These are phyloP conservation scores for Brienomyrus brachyistius DNA, from an alignment of 2,113 vertebrate species.

Conservation along the genomic window DNA sequence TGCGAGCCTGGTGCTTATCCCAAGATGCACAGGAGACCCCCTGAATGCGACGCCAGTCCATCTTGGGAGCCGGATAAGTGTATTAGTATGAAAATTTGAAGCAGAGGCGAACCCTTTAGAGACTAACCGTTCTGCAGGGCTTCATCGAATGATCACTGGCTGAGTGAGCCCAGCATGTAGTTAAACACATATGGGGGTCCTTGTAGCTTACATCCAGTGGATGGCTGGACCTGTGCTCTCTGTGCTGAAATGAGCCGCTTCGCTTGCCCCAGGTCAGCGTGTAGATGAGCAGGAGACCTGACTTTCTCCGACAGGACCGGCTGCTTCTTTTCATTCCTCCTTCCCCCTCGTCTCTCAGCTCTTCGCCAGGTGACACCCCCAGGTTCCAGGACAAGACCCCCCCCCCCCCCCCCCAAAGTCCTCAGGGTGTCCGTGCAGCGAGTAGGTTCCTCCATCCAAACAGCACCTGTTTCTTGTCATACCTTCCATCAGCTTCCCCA, in stretches of 20 bases:
- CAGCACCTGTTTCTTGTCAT: not conserved
- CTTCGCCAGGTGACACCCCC: slow-evolving; percentile 63
- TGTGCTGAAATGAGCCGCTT: slow-evolving; percentile 31
- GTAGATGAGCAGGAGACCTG: slow-evolving; percentile 55
- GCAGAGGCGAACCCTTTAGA: not conserved
- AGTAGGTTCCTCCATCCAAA: not conserved
- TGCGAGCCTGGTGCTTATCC: not conserved
- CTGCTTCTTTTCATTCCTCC: slow-evolving; percentile 71
- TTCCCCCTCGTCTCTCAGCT: slow-evolving; percentile 43
- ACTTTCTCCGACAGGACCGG: slow-evolving; percentile 69
- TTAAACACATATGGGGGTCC: not conserved
- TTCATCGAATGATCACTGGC: not conserved
- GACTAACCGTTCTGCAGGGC: not conserved
- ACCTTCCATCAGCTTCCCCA: not conserved
- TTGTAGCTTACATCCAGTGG: not conserved
- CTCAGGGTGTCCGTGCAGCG: slow-evolving; percentile 17
- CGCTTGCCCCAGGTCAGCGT: slow-evolving; percentile 55
- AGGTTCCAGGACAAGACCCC: slow-evolving; percentile 55
- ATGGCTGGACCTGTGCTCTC: slow-evolving; percentile 28
- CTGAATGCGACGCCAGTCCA: not conserved
- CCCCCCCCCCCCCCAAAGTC: slow-evolving; percentile 42
- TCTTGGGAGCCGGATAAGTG: not conserved
- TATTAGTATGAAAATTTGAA: not conserved
- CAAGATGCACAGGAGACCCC: not conserved
- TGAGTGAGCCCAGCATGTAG: not conserved